phyloP scores from a whole-genome alignment of 2,888 invertebrate genomes.

The Adineta ricciae region DNA sequence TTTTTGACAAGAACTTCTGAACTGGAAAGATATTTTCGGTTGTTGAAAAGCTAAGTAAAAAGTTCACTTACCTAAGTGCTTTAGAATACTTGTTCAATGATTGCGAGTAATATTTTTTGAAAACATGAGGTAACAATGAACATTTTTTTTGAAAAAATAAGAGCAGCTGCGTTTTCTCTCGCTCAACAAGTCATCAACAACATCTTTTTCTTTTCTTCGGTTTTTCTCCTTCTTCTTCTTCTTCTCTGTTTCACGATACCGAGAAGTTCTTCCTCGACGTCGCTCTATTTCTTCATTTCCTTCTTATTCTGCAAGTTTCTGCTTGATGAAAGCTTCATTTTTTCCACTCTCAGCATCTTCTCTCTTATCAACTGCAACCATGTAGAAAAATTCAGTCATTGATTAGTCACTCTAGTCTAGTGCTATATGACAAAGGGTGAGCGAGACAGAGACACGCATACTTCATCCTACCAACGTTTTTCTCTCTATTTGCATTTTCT shows the following conservation, averaged over 20 bases:
- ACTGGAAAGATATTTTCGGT: neutral
- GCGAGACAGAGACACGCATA: neutral
- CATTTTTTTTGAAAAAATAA: neutral
- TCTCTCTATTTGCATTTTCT: no score
- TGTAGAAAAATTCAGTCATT: neutral
- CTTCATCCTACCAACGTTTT: neutral
- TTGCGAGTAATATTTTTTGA: neutral
- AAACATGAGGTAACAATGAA: neutral
- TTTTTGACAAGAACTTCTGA: neutral
- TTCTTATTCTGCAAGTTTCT: neutral
- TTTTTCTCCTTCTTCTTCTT: neutral
- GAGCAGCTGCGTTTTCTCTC: neutral
- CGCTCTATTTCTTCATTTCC: neutral
- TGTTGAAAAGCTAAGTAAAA: no score
- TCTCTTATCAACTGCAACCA: neutral
- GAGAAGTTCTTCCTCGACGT: neutral
- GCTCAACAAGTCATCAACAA: neutral
- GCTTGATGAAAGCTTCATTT: neutral
- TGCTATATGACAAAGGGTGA: neutral
- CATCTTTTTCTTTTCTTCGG: constrained; percentile 7
- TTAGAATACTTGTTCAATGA: neutral
- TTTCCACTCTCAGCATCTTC: neutral
- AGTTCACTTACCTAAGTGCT: neutral
- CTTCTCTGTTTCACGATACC: neutral
- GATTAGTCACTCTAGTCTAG: neutral